A percentile compares a stretch with the other conserved stretches of the same genome.
phyloP scores from a whole-genome alignment of 1,140 invertebrate species.

The Pseudoatta argentina region DNA sequence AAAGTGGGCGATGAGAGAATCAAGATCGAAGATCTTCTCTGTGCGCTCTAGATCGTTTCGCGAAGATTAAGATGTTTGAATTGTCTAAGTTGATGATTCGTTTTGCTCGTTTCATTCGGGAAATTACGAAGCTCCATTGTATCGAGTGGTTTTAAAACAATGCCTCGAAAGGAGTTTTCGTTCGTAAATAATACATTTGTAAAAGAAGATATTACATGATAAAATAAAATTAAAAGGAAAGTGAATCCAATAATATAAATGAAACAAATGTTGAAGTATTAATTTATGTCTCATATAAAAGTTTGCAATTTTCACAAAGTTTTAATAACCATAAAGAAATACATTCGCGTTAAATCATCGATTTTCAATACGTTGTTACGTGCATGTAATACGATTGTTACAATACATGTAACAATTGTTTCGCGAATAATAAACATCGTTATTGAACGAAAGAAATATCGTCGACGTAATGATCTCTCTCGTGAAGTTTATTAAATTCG shows the following conservation, averaged over 20 bases:
- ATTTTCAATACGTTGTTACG: neutral
- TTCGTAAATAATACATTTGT: neutral
- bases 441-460: conserved; percentile 29
- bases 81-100: conserved; percentile 29
- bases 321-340: neutral
- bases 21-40: conserved; percentile 50
- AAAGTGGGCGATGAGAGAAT: conserved; percentile 21
- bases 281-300: neutral
- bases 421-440: conserved; percentile 31
- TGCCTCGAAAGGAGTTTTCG: neutral
- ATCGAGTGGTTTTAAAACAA: neutral
- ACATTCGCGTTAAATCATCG: conserved; percentile 11
- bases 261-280: conserved; percentile 9
- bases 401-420: neutral
- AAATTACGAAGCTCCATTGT: neutral
- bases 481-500: conserved; percentile 49
- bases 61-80: conserved; percentile 39
- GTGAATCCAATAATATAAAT: neutral
- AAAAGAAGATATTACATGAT: neutral
- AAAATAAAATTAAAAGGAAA: neutral
- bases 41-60: conserved; percentile 26
- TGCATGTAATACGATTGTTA: neutral
- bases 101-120: neutral
- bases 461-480: conserved; percentile 1
- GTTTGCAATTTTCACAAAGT: neutral